Base-by-base conservation (phyloP, 2,797 vertebrate species). In the Oryzias sinensis region DNA sequence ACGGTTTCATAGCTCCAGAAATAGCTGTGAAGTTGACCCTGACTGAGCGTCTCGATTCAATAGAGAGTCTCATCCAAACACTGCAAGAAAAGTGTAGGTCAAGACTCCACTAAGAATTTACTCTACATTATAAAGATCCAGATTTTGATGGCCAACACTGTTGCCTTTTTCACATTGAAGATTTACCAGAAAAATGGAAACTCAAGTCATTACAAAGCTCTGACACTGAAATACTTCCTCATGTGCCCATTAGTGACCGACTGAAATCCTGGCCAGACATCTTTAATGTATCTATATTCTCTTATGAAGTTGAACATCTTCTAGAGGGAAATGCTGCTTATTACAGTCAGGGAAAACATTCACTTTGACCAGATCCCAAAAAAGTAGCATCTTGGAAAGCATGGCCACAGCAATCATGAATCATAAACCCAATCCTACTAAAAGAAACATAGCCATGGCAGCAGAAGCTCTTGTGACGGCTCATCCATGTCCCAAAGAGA, bases 341-440 rank as follows among this genome's bases (percentile, higher is more conserved):
- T 40, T 27, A 41, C 2, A 51, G 4, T 51, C 48, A 43, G 29
- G 50, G 14, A 52, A 52, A 18, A 17, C 33, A 20, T 1, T 54
- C 20, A 54, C 43, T 43, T 54, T 54, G 6, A 54, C 41, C 8
- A 42, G 52, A 17, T 13, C 51, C 13, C 37, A 53, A 42, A 53
- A 53, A 6, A 33, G 42, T 14, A 42, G 42, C 17, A 53, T 53
- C 14, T 5, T 53, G 18, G 51, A 64, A 14, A 56, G 0, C 9
- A 51, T 64, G 61, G 73, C 73, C 3, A 41, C 40, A 45, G 29
- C 14, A 5, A 69, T 79, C 27, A 15, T 68, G 46, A 56, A 11
- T 3, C 65, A 64, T 17, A 74, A 70, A 50, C 50, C 65, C 11
- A 62, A 72, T 40, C 68, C 55, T 40, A 52, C 22, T 66, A 62